Base-by-base conservation (phyloP, 2,113 vertebrate species). In the Cacatua alba region DNA sequence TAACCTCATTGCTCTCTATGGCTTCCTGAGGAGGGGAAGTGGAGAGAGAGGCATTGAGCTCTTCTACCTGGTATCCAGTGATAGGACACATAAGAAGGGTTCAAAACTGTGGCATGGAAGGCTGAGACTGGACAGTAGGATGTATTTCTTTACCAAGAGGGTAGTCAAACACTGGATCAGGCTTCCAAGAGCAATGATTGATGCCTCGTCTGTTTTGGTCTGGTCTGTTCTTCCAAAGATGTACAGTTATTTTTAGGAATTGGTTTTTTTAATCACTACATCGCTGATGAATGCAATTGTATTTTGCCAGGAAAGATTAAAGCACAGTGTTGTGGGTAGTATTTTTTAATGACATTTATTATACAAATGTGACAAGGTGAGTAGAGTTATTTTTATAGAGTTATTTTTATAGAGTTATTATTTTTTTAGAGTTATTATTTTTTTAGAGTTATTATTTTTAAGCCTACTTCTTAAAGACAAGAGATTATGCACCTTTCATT, bases 81-180 rank as follows among this genome's bases (percentile, higher is more conserved):
- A 37, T 4, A 39, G 18, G 15, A 16, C 1, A 1, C 1, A 5
- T 15, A 15, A 8, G 17, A 60, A 70, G 43, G 26, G 26, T 21
- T 60, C 9, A 33, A 75, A 88, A 25, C 15, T 79, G 53, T 79
- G 43, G 18, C 37, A 8, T 3, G 5, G 7, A 9, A 59, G 6
- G 26, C 33, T 80, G 25, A 37, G 16, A 12, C 6, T 21, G 21
- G 37, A 29, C 10, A 4, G 44, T 8, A 41, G 15, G 43, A 63
- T 63, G 8, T 8, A 35, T 21, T 69, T 74, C 20, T 52, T 87
- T 68, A 41, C 10, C 0, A 1, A 21, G 2, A 49, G 3, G 8
- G 9, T 53, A 20, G 4, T 44, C 11, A 81, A 23, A 43, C 31
- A 55, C 17, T 81, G 8, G 4, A 65, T 65, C 1, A 37, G 11